A percentile compares a stretch with the other conserved stretches of the same genome.
phyloP scores from a whole-genome alignment of 2,113 vertebrate genomes.

The Cebidichthys violaceus region DNA sequence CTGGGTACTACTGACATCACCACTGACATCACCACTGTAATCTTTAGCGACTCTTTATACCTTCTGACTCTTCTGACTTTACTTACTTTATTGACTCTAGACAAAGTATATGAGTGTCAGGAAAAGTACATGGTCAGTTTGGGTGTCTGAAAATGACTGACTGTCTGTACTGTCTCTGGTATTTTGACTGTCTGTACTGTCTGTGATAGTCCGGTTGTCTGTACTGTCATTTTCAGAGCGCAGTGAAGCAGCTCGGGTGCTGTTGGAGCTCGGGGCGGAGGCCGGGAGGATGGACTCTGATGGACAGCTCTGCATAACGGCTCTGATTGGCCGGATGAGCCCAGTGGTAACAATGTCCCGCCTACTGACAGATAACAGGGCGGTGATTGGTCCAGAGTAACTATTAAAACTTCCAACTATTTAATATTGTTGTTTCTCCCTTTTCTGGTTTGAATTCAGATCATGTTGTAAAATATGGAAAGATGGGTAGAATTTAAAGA shows the following conservation, averaged over 20 bases:
- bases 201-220: too few relatives aligned
- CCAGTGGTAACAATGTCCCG: slow-evolving; percentile 65
- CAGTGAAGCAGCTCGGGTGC: slow-evolving; percentile 66
- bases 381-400: neutral
- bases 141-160: too few relatives aligned
- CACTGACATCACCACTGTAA: neutral
- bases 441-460: neutral
- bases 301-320: slow-evolving; percentile 80
- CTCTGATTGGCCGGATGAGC: slow-evolving; percentile 78
- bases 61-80: neutral
- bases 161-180: neutral
- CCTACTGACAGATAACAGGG: neutral
- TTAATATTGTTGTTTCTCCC: neutral
- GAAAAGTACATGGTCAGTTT: too few relatives aligned
- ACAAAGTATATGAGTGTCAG: too few relatives aligned
- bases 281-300: slow-evolving; percentile 76
- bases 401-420: neutral
- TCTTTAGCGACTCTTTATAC: too few relatives aligned
- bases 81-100: neutral
- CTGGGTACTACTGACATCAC: slow-evolving; percentile 56
- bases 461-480: neutral
- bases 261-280: slow-evolving; percentile 76
- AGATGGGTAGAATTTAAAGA: too few relatives aligned
- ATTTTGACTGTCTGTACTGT: neutral
- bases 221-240: slow-evolving; percentile 64